phyloP scores from a whole-genome alignment of 2,113 vertebrate species.

The Siniperca knerii region DNA sequence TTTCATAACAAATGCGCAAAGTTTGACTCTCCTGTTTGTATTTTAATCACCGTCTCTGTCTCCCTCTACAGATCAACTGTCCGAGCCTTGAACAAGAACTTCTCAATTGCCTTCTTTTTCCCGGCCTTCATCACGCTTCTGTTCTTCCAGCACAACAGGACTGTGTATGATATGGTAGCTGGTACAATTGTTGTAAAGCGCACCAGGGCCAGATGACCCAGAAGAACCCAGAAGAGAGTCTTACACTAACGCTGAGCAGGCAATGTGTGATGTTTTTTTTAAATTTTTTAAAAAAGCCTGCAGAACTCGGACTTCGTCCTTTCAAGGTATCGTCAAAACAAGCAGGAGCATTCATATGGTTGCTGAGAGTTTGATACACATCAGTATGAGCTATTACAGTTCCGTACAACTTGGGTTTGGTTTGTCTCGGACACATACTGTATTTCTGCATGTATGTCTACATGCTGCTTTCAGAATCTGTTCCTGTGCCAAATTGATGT shows the following conservation, averaged over 20 bases:
- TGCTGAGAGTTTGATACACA: slow-evolving; percentile 20
- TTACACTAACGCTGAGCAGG: slow-evolving; percentile 15
- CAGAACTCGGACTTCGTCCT: slow-evolving; percentile 27
- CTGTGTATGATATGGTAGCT: slow-evolving; percentile 98
- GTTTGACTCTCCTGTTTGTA: not conserved
- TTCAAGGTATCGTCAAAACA: slow-evolving; percentile 26
- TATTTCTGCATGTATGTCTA: slow-evolving; percentile 58
- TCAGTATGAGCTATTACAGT: slow-evolving; percentile 38
- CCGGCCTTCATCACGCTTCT: slow-evolving; percentile 97
- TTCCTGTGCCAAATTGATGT: slow-evolving; percentile 48
- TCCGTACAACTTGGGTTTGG: slow-evolving; percentile 13
- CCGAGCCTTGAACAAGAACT: slow-evolving; percentile 99
- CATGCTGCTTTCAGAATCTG: slow-evolving; percentile 61
- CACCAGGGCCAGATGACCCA: slow-evolving; percentile 90
- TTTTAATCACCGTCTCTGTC: not conserved
- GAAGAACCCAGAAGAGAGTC: slow-evolving; percentile 9
- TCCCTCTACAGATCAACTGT: slow-evolving; percentile 89
- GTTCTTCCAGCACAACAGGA: slow-evolving; percentile 99
- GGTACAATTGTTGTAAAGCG: slow-evolving; percentile 98
- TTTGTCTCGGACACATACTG: slow-evolving; percentile 51
- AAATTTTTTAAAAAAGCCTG: not conserved
- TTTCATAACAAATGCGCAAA: not conserved
- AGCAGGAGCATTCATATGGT: not conserved
- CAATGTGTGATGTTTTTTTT: slow-evolving; percentile 28
- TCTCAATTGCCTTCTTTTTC: slow-evolving; percentile 99